Conservation (phyloP, 2,113 vertebrate species). For the Electrona antarctica region DNA sequence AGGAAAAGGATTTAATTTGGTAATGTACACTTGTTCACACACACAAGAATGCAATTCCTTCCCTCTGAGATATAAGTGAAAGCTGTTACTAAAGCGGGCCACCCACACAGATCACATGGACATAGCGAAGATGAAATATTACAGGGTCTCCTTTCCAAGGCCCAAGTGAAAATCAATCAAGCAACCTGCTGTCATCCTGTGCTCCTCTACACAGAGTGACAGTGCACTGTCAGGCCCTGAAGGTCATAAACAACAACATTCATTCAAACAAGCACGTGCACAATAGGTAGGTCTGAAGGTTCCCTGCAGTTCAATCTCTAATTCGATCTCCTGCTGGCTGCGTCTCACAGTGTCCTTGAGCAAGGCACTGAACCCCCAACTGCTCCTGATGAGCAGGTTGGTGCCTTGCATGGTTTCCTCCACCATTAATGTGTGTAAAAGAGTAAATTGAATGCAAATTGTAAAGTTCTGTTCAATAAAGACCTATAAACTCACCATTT, state of each 20-base stretch:
- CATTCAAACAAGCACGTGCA: neutral
- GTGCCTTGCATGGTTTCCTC: too few relatives aligned
- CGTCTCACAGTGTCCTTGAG: too few relatives aligned
- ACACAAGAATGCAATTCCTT: neutral
- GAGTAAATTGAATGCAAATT: too few relatives aligned
- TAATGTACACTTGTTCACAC: neutral
- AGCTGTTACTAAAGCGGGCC: constrained; percentile 5
- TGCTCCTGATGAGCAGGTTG: too few relatives aligned
- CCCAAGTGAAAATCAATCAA: constrained; percentile 1
- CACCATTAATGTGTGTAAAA: too few relatives aligned
- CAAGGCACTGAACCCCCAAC: too few relatives aligned
- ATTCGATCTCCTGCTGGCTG: too few relatives aligned
- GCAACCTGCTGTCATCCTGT: neutral
- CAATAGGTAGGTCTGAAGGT: too few relatives aligned
- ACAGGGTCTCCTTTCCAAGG: neutral
- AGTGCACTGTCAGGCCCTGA: neutral
- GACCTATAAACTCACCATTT: too few relatives aligned
- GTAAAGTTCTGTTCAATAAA: too few relatives aligned
- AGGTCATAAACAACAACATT: neutral
- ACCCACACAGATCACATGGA: constrained; percentile 4
- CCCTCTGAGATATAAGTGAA: neutral
- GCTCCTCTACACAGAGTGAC: neutral
- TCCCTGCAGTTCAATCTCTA: too few relatives aligned
- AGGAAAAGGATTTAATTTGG: neutral
- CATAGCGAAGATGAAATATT: neutral